These are phyloP conservation scores for Trichogramma evanescens DNA, from an alignment of 2,888 invertebrate genomes.

Conservation along the genomic window DNA sequence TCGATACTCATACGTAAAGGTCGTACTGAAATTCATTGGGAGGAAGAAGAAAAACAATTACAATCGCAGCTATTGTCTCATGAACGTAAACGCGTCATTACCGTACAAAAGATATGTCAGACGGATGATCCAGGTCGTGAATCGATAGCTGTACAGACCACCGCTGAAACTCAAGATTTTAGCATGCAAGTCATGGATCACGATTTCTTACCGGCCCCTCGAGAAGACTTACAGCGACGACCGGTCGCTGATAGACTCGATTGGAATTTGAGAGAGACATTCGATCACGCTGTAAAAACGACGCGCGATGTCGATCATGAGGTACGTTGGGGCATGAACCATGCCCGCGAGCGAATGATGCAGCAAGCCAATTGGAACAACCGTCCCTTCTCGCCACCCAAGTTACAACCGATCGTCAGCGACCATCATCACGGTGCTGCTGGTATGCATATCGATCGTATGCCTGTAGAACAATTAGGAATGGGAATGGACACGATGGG, in stretches of 20 bases:
- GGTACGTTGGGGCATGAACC: constrained; percentile 38
- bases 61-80: constrained; percentile 18
- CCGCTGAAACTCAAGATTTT: constrained; percentile 14
- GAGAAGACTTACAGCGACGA: constrained; percentile 18
- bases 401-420: not conserved
- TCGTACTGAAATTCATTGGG: constrained; percentile 37
- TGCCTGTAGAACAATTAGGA: not conserved
- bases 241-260: constrained; percentile 40
- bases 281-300: constrained; percentile 30
- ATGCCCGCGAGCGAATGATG: constrained; percentile 24
- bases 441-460: not conserved
- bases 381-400: constrained; percentile 3
- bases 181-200: constrained; percentile 29
- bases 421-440: not conserved
- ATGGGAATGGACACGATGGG: not conserved
- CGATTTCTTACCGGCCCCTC: constrained; percentile 21
- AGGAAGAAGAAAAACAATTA: constrained; percentile 29
- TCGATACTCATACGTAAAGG: constrained; percentile 39
- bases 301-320: constrained; percentile 35
- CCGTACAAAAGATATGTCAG: constrained; percentile 43
- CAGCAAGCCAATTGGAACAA: constrained; percentile 11
- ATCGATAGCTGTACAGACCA: constrained; percentile 26
- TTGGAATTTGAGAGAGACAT: constrained; percentile 38
- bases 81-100: constrained; percentile 20
- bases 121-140: constrained; percentile 34